A percentile compares a stretch with the other conserved stretches of the same genome.
These are phyloP conservation scores for Phoxinus dragarum DNA, from an alignment of 2,797 vertebrate genomes.

Conservation along the genomic window DNA sequence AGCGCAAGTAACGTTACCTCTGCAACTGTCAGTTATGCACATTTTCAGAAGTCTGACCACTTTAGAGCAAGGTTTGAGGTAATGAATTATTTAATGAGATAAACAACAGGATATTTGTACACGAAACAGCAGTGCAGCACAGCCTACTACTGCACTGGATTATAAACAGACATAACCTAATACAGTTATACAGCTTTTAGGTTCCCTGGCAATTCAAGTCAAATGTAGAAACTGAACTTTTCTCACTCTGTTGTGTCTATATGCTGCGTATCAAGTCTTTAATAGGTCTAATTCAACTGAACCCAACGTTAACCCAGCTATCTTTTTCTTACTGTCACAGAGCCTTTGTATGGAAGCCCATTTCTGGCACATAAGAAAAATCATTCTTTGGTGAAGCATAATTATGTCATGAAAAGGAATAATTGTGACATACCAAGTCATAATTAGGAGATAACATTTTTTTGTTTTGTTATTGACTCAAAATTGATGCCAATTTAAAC, in stretches of 20 bases:
- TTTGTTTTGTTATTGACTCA: not conserved
- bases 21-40: not conserved
- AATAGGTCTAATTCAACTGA: not conserved
- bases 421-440: not conserved
- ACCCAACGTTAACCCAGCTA: not conserved
- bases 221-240: not conserved
- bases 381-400: not conserved
- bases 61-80: not conserved
- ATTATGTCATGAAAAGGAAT: not conserved
- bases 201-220: not conserved
- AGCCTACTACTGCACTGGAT: not conserved
- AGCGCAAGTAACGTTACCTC: not conserved
- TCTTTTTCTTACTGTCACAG: not conserved
- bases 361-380: not conserved
- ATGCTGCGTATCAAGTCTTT: constrained; percentile 15
- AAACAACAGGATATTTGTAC: not conserved
- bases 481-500: not conserved
- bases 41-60: not conserved
- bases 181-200: not conserved
- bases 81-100: not conserved
- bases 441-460: not conserved
- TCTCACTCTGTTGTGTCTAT: not conserved
- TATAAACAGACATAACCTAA: not conserved
- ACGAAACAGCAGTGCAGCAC: not conserved
- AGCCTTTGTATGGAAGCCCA: not conserved